These are phyloP conservation scores for Coregonus clupeaformis DNA, from an alignment of 2,113 vertebrate genomes.

Conservation along the genomic window DNA sequence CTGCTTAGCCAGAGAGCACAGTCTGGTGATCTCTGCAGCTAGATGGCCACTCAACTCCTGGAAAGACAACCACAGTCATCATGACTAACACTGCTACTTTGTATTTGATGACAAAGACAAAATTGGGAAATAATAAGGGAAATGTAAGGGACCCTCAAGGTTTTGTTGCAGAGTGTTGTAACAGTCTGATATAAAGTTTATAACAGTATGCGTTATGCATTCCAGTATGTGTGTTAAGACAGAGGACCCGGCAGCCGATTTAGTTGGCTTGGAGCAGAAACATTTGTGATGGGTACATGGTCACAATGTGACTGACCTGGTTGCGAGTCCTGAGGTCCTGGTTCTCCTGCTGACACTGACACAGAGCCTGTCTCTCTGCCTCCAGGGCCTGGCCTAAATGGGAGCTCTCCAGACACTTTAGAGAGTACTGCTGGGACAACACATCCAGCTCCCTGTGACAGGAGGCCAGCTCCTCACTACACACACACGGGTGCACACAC, in stretches of 20 bases:
- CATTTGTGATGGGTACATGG: no score
- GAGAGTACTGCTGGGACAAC: conserved; percentile 70
- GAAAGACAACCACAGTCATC: neutral
- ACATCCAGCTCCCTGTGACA: conserved; percentile 67
- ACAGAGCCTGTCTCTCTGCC: conserved; percentile 67
- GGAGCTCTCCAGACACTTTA: conserved; percentile 71
- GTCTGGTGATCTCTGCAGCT: conserved; percentile 62
- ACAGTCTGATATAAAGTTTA: no score
- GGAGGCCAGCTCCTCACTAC: conserved; percentile 57
- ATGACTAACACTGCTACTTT: neutral
- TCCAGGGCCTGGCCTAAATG: conserved; percentile 70
- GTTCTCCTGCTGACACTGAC: conserved; percentile 72
- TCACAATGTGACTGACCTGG: conserved; percentile 52
- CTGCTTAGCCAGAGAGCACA: conserved; percentile 59
- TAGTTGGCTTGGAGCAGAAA: no score
- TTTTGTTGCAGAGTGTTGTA: neutral
- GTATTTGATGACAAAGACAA: neutral
- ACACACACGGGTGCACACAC: neutral
- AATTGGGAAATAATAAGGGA: neutral
- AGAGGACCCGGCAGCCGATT: no score
- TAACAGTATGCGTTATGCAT: neutral
- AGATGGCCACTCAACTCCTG: conserved; percentile 70
- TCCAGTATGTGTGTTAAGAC: neutral
- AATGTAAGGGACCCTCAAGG: neutral
- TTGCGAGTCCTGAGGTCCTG: conserved; percentile 67